Evolutionary conservation across 2,113 vertebrate species (phyloP), one percentile per base, ranked within the genome.

Genomic region (Anhinga anhinga): DNA sequence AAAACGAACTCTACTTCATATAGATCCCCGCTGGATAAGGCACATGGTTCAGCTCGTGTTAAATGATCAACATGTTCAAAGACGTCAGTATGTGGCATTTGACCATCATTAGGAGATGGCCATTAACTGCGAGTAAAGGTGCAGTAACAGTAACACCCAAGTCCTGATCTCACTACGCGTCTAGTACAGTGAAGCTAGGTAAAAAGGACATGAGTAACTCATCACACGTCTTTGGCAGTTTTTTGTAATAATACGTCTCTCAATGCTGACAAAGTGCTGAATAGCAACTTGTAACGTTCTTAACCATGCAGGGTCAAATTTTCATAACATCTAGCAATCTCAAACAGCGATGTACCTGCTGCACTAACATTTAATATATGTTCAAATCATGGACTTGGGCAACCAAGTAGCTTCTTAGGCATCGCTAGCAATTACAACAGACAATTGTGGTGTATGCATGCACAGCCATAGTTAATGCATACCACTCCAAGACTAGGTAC

Each of bases 311-410:
- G 67, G 30, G 42, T 16, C 74, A 52, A 77, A 93, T 90, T 77
- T 90, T 88, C 55, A 38, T 89, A 82, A 77, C 55, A 82, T 66
- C 82, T 76, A 58, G 42, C 55, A 66, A 95, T 82, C 74, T 93
- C 79, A 49, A 93, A 61, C 45, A 76, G 70, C 17, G 2, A 76
- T 2, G 18, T 72, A 62, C 53, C 58, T 85, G 58, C 84, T 73
- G 55, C 59, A 74, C 66, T 81, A 76, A 52, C 45, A 38, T 65
- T 65, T 83, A 90, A 62, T 76, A 11, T 8, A 29, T 9, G 9
- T 61, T 86, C 82, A 85, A 76, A 38, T 74, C 66, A 77, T 2
- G 2, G 49, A 95, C 95, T 2, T 82, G 77, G 38, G 70, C 70
- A 87, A 55, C 71, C 71, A 88, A 73, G 62, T 65, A 72, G 32